phyloP scores from a whole-genome alignment of 2,797 vertebrate species.

The Psittacula echo region DNA sequence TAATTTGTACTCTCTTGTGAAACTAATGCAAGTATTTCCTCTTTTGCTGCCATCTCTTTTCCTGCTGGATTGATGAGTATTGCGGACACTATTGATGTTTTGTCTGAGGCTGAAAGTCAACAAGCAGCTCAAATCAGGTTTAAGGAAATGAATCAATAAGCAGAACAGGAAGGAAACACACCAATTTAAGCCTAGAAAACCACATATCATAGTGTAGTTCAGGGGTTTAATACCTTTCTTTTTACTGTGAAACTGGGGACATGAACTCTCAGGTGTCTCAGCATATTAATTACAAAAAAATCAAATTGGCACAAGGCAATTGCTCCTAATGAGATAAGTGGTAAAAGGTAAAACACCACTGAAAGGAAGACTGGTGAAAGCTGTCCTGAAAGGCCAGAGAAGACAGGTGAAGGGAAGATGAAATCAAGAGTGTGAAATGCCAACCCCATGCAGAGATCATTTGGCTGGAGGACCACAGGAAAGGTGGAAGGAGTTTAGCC shows the following conservation, averaged over 20 bases:
- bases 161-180: not conserved
- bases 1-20: not conserved
- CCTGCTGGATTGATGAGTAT: not conserved
- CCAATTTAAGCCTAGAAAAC: not conserved
- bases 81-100: not conserved
- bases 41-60: not conserved
- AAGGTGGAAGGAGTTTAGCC: not conserved
- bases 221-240: not conserved
- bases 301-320: not conserved
- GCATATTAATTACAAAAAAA: not conserved
- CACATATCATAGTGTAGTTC: not conserved
- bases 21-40: not conserved
- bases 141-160: conserved; percentile 13
- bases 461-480: not conserved
- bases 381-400: not conserved
- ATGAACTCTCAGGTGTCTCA: not conserved
- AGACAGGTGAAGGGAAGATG: not conserved
- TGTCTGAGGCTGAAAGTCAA: conserved; percentile 8
- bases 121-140: conserved; percentile 9
- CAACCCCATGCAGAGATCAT: fast-evolving
- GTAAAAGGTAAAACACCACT: not conserved
- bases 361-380: not conserved
- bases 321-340: not conserved
- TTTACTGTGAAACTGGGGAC: not conserved
- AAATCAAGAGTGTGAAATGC: not conserved